Percentiles rank a stretch among this genome's conserved stretches.
phyloP scores from a whole-genome alignment of 2,113 vertebrate genomes.

The Pelodiscus sinensis region DNA sequence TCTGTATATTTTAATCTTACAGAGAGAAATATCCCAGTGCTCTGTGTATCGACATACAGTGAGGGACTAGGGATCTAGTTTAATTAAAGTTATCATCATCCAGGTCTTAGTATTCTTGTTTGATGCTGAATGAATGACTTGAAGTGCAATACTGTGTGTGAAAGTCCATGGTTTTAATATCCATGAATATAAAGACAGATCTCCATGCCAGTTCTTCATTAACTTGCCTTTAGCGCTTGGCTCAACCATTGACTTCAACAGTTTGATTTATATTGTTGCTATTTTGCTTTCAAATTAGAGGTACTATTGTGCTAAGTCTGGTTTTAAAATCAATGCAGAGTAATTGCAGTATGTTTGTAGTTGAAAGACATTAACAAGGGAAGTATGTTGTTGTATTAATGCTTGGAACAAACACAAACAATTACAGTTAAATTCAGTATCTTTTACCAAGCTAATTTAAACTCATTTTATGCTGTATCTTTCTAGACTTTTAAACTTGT shows the following conservation, averaged over 20 bases:
- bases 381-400: conserved; percentile 41
- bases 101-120: not conserved
- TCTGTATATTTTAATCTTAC: not conserved
- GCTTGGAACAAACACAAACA: conserved; percentile 45
- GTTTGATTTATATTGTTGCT: conserved; percentile 70
- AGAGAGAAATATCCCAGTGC: not conserved
- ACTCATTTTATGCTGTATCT: not conserved
- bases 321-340: conserved; percentile 71
- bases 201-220: conserved; percentile 39
- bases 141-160: not conserved
- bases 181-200: conserved; percentile 1
- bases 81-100: not conserved
- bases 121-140: fast-evolving
- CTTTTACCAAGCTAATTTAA: conserved; percentile 36
- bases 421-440: conserved; percentile 45
- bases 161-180: not conserved
- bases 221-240: conserved; percentile 59
- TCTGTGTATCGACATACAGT: not conserved
- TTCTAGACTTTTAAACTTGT: not conserved
- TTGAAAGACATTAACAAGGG: conserved; percentile 61
- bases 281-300: conserved; percentile 76
- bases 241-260: conserved; percentile 46
- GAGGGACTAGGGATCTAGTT: not conserved
- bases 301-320: conserved; percentile 59
- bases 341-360: conserved; percentile 61